These are phyloP conservation scores for Aphodius granarius DNA, from an alignment of 2,888 invertebrate genomes.

Conservation along the genomic window DNA sequence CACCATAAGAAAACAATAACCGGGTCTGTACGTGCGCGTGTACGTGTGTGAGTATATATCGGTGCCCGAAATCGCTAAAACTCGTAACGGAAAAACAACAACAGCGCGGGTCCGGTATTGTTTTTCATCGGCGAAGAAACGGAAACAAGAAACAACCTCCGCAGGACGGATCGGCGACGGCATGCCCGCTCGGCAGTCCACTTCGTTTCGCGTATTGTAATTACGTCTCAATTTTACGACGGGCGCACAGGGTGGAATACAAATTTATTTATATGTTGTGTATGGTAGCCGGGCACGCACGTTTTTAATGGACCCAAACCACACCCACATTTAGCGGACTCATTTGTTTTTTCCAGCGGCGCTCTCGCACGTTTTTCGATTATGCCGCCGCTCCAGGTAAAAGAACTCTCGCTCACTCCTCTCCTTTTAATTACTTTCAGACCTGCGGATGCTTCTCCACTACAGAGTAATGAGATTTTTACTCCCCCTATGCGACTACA, in stretches of 20 bases:
- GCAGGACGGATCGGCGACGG: neutral
- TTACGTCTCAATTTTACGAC: constrained; percentile 27
- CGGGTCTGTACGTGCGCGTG: no score
- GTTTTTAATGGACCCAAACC: constrained; percentile 20
- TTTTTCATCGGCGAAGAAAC: neutral
- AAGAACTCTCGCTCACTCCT: neutral
- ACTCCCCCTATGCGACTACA: neutral
- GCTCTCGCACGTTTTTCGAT: neutral
- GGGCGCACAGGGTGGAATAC: constrained; percentile 28
- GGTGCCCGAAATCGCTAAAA: neutral
- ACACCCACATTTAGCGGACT: constrained; percentile 45
- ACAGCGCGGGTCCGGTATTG: neutral
- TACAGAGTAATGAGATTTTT: neutral
- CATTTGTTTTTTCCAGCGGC: constrained; percentile 42
- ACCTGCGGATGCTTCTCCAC: neutral
- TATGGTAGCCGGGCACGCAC: constrained; percentile 17
- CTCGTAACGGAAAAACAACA: neutral
- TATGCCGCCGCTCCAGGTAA: constrained; percentile 2
- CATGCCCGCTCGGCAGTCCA: neutral
- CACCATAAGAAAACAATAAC: neutral
- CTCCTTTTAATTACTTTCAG: constrained; percentile 1
- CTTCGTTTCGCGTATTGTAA: constrained; percentile 22
- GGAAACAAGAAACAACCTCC: neutral
- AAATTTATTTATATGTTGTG: constrained; percentile 22
- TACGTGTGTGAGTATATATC: no score